Evolutionary conservation across 64 coral and sea anemone species (phyloP), one percentile per base, ranked within the genome.

Genomic region (Orbicella faveolata): DNA sequence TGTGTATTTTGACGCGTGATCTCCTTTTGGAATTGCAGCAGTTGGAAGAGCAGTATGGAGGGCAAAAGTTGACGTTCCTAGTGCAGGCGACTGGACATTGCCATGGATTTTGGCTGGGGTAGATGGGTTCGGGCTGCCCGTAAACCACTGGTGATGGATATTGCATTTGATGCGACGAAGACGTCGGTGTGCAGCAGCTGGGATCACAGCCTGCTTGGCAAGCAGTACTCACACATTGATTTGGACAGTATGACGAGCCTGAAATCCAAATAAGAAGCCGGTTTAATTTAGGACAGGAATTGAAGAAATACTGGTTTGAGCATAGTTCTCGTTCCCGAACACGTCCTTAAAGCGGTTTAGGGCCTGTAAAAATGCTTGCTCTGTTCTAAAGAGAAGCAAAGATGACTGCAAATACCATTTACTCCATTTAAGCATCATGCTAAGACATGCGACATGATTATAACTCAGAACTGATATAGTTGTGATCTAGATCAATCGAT

Each of bases 1-100:
- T 85, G 63, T 85, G 82, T 23, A 85, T 85, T 15, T 23, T 73
- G 14, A 81, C n/a, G 63, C 5, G 9, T 13, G 37, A 52, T 37
- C 82, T 64, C 39, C 65, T 48, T 37, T 85, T 70, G 44, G 44
- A 48, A 33, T n/a, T 85, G 36, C 90, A 92, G 36, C 90, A 92
- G 2, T 17, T 51, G 8, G 53, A 34, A 1, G 90, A 17, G 44
- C 90, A 92, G 36, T 92, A 92, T 6, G 80, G 35, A 5, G 90
- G 90, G 75, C 90, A 92, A 36, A 62, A 77, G 34, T 59, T 74
- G 39, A 21, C 70, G 9, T 74, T 74, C 52, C 48, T 30, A 13
- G 30, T 76, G 52, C 66, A 82, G 9, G 79, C 66, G 17, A 75
- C 5, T 2, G 79, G 41, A 55, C 81, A 78, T 54, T 92, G 90